These are phyloP conservation scores for Empidonax alnorum DNA, from an alignment of 2,113 vertebrate species.

Conservation along the genomic window DNA sequence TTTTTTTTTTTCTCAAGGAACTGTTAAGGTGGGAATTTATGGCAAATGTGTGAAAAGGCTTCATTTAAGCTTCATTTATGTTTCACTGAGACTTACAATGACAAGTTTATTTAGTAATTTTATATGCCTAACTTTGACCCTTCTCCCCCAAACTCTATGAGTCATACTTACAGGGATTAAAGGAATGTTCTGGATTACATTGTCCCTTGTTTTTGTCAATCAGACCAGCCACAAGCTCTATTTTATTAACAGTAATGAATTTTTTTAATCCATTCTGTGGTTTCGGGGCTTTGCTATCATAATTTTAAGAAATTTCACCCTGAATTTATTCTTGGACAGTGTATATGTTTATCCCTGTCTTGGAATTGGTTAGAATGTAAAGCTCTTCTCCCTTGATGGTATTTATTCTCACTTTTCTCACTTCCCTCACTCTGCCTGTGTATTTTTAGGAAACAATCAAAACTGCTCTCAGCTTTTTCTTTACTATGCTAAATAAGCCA, in stretches of 20 bases:
- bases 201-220: neutral
- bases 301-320: neutral
- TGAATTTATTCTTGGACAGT: neutral
- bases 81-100: neutral
- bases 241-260: neutral
- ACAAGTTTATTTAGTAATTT: neutral
- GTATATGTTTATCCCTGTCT: neutral
- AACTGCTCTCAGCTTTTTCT: neutral
- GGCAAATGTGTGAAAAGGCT: neutral
- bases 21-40: neutral
- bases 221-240: neutral
- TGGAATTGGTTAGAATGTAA: neutral
- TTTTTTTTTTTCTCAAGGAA: neutral
- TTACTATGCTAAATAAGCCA: conserved; percentile 2
- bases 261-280: neutral
- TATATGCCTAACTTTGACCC: neutral
- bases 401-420: conserved; percentile 35
- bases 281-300: neutral
- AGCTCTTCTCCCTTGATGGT: neutral
- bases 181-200: neutral
- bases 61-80: neutral
- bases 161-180: neutral
- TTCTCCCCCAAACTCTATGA: neutral
- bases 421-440: neutral
- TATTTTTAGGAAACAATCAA: conserved; percentile 49